A percentile compares a stretch with the other conserved stretches of the same genome.
These are phyloP conservation scores for Otocyon megalotis DNA, from an alignment of 2,113 vertebrate species.

Conservation along the genomic window DNA sequence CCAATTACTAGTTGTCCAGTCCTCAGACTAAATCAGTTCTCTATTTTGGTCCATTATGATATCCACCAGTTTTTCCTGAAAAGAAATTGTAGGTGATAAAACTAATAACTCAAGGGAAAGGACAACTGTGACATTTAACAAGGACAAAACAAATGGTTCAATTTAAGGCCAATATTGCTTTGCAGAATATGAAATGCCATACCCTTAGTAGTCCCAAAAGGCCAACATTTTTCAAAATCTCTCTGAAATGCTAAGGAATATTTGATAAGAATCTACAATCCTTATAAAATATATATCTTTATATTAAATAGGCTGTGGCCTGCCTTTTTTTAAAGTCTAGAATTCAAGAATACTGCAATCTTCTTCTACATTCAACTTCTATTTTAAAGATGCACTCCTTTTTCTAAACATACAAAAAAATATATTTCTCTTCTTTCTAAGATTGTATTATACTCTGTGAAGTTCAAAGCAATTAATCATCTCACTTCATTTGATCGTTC, in stretches of 20 bases:
- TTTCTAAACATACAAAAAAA: neutral
- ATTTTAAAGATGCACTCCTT: neutral
- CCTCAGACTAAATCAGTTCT: constrained; percentile 3
- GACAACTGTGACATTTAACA: constrained; percentile 65
- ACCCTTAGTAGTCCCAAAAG: constrained; percentile 60
- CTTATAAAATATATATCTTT: constrained; percentile 29
- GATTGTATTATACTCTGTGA: neutral
- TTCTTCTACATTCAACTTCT: neutral
- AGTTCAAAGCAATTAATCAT: neutral
- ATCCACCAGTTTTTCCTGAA: constrained; percentile 40
- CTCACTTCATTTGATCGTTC: neutral
- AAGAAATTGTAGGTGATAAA: constrained; percentile 64
- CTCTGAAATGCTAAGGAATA: constrained; percentile 53
- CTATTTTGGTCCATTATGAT: neutral
- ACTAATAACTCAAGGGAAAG: constrained; percentile 62
- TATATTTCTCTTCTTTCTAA: neutral
- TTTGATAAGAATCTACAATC: neutral
- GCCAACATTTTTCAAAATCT: constrained; percentile 68
- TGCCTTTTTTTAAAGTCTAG: neutral
- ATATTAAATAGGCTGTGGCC: neutral
- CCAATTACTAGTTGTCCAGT: neutral
- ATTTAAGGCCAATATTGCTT: constrained; percentile 57
- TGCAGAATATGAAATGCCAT: constrained; percentile 63
- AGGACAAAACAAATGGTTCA: constrained; percentile 72
- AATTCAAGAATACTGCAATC: neutral